Conservation (phyloP, 2,113 vertebrate genomes). For the Phrynocephalus versicolor region DNA sequence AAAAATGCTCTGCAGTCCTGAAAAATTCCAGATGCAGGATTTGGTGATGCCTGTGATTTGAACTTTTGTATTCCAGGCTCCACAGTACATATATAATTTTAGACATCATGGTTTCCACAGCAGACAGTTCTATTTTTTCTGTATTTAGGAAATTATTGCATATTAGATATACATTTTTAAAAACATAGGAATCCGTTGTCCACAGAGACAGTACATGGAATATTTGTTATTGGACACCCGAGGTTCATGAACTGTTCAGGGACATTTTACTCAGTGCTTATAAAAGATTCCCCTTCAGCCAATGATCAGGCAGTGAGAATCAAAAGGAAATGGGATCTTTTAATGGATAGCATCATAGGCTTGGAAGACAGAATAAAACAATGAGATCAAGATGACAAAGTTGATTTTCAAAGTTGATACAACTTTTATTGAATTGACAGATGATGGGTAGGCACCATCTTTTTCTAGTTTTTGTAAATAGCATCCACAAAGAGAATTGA, state of each 20-base stretch:
- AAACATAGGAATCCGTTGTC: neutral
- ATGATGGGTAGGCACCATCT: constrained; percentile 31
- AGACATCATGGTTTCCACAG: neutral
- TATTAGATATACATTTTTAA: neutral
- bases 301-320: neutral
- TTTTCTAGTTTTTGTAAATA: constrained; percentile 67
- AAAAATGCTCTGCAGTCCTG: too few species aligned
- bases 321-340: neutral
- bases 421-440: neutral
- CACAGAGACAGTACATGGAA: neutral
- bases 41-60: too few species aligned
- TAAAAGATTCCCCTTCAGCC: neutral
- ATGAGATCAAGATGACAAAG: neutral
- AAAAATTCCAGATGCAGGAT: too few species aligned
- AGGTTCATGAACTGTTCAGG: neutral
- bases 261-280: neutral
- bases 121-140: neutral
- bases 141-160: neutral
- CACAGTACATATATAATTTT: neutral
- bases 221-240: neutral
- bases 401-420: neutral
- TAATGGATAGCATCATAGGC: neutral
- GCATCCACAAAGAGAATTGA: constrained; percentile 66
- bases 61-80: too few species aligned
- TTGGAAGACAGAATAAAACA: neutral